Percentiles rank a stretch among this genome's conserved stretches.
Conservation (phyloP, 2,797 vertebrate genomes). For the Australoheros facetus region DNA sequence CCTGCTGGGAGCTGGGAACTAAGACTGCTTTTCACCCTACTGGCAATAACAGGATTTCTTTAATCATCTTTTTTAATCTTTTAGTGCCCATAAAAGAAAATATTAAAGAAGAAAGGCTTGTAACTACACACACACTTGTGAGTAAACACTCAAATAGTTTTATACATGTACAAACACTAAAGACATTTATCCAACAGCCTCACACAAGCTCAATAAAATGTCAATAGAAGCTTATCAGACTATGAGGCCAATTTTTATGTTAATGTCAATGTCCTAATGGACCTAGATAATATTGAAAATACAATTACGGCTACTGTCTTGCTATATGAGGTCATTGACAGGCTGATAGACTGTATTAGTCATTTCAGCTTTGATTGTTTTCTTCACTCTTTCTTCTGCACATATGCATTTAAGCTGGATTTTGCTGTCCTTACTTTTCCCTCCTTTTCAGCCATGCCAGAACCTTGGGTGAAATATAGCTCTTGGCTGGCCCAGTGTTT, state of each 20-base stretch:
- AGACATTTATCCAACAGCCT: background rate
- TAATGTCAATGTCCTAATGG: slow-evolving; percentile 40
- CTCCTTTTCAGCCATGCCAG: background rate
- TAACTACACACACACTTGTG: background rate
- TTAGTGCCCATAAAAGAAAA: slow-evolving; percentile 34
- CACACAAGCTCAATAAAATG: background rate
- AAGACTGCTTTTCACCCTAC: slow-evolving; percentile 32
- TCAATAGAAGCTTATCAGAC: slow-evolving; percentile 25
- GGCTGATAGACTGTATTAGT: slow-evolving; percentile 10
- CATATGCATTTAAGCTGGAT: background rate
- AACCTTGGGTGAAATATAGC: background rate
- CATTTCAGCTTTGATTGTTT: slow-evolving; percentile 4
- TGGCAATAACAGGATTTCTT: slow-evolving; percentile 27
- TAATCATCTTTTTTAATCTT: slow-evolving; percentile 25
- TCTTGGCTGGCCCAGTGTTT: background rate
- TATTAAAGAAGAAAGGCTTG: background rate
- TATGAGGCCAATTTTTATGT: slow-evolving; percentile 1
- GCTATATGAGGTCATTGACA: slow-evolving; percentile 13
- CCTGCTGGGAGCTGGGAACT: slow-evolving; percentile 53
- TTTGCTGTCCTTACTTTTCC: background rate
- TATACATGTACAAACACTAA: background rate
- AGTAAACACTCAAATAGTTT: background rate
- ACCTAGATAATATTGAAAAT: slow-evolving; percentile 19
- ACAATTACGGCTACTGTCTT: slow-evolving; percentile 20
- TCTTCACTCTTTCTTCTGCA: slow-evolving; percentile 2